phyloP scores from a whole-genome alignment of 2,888 invertebrate genomes.

The Coenonympha arcania region DNA sequence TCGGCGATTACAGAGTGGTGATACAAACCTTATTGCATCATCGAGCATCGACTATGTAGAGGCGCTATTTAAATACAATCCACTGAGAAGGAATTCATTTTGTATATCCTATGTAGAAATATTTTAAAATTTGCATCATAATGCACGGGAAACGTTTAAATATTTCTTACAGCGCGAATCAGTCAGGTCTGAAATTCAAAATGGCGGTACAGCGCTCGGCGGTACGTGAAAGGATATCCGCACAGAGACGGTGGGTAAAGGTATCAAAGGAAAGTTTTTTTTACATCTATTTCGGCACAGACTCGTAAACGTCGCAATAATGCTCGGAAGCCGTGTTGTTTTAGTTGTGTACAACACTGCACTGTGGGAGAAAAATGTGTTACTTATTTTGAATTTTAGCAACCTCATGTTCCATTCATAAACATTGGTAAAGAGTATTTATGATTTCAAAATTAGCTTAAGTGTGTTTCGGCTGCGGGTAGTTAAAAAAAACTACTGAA shows the following conservation, averaged over 20 bases:
- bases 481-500: too few relatives aligned
- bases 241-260: slow-evolving; percentile 13
- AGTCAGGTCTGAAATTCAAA: slow-evolving; percentile 6
- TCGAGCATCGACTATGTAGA: too few relatives aligned
- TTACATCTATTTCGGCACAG: slow-evolving; percentile 11
- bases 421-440: too few relatives aligned
- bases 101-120: too few relatives aligned
- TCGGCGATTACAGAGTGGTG: too few relatives aligned
- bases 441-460: too few relatives aligned
- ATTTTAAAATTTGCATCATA: background rate
- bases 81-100: too few relatives aligned
- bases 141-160: background rate
- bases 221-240: slow-evolving; percentile 1
- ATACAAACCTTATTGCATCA: too few relatives aligned
- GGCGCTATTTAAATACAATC: too few relatives aligned
- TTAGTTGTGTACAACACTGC: background rate
- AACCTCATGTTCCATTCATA: too few relatives aligned
- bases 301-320: slow-evolving; percentile 16
- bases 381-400: too few relatives aligned
- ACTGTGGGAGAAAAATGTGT: background rate
- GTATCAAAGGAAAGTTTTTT: slow-evolving; percentile 10
- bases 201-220: background rate
- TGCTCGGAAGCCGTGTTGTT: background rate
- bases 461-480: too few relatives aligned
- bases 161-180: background rate